A percentile compares a stretch with the other conserved stretches of the same genome.
These are phyloP conservation scores for Stenodera caucasica DNA, from an alignment of 2,888 invertebrate species.

Conservation along the genomic window DNA sequence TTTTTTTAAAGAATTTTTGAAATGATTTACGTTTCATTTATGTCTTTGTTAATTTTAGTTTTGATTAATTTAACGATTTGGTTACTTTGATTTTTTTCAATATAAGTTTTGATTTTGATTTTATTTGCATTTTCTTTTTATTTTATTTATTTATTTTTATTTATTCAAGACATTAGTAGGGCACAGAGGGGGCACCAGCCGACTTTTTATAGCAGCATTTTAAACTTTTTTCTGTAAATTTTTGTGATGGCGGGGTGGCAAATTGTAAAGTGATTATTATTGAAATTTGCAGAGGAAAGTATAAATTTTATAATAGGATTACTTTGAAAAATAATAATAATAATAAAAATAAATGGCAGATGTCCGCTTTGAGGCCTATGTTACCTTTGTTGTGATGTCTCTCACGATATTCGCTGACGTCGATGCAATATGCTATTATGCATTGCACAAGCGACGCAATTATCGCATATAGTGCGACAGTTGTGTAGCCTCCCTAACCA, in stretches of 20 bases:
- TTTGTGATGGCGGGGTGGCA: conserved; percentile 13
- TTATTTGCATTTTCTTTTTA: conserved; percentile 33
- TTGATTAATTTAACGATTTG: conserved; percentile 34
- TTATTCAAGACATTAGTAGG: conserved; percentile 18
- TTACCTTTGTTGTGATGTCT: conserved; percentile 47
- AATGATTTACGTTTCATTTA: conserved; percentile 27
- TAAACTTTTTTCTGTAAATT: conserved; percentile 35
- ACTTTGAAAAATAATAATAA: too few species aligned
- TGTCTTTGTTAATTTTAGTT: conserved; percentile 34
- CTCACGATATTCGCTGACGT: conserved; percentile 51
- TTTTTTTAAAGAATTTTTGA: conserved; percentile 23
- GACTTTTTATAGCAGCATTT: conserved; percentile 10
- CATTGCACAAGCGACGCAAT: conserved; percentile 42
- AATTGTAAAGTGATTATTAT: not conserved
- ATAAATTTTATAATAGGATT: not conserved
- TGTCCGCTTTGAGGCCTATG: conserved; percentile 13
- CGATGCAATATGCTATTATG: conserved; percentile 38
- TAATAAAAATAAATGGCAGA: conserved; percentile 19
- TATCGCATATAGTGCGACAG: conserved; percentile 17
- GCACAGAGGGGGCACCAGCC: conserved; percentile 6
- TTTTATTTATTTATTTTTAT: conserved; percentile 34
- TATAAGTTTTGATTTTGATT: conserved; percentile 30
- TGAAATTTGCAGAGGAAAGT: conserved; percentile 6
- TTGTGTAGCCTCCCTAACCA: conserved; percentile 41
- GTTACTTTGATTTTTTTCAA: conserved; percentile 34